Base-by-base conservation (phyloP, 2,797 vertebrate genomes). In the Alcedo quadribrachys region DNA sequence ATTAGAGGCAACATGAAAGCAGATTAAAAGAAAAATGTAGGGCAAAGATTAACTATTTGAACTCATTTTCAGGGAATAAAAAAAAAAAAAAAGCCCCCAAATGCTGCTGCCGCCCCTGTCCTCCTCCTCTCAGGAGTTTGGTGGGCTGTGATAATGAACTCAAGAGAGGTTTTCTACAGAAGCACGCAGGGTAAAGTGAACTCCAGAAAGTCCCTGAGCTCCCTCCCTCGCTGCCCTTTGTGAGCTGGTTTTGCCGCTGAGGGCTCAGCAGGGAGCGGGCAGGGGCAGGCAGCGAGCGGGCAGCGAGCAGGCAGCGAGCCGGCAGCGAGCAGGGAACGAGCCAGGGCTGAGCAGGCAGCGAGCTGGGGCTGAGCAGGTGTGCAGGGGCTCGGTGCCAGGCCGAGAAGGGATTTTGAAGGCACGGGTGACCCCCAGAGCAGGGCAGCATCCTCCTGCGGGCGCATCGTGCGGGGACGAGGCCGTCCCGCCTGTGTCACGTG, bases 21-120 rank as follows among this genome's bases (percentile, higher is more conserved):
- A 90, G 88, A 95, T 95, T 95, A 94, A 85, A 85, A 93, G 87
- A 66, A 89, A 93, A 91, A 96, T 90, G 91, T 94, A 95, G 95
- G 93, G 74, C 94, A 89, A 91, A 85, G 92, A 93, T 94, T 89
- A 96, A 94, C 91, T 73, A 33, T 89, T 93, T 89, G 51, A 74
- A 75, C 61, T 89, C 84, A 27, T 78, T 92, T 92, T 87, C 54
- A 12, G 19, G 17, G 16, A 43, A 71, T 28, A 14, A 24, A 74
- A 78, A 68, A 14, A 24, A 74, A 78, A 68, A 40, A 40, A 40
- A 40, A 63, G 5, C 24, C 33, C 35, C 32, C 8, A 40, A 51
- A 55, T 25, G 48, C 63, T 57, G 51, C 85, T 65, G 43, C 53
- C 33, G 22, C 24, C n/a, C 10, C 19, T 37, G 54, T 65, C 48